phyloP scores from a whole-genome alignment of 2,888 invertebrate genomes.

The Troilus luridus region DNA sequence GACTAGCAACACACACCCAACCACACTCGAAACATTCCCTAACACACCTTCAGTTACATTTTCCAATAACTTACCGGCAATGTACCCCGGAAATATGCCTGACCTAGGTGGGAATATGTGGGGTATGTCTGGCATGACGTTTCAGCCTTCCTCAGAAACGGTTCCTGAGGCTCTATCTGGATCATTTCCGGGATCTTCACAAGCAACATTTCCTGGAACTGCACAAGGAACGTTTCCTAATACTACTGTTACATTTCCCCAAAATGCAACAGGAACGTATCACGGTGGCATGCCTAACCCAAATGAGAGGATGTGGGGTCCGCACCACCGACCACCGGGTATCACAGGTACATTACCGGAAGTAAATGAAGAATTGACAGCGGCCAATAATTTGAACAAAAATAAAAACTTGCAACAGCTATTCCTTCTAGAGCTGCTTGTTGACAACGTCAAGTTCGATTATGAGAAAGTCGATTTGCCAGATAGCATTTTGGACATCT shows the following conservation, averaged over 20 bases:
- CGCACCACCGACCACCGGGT: not conserved
- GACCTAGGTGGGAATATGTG: not conserved
- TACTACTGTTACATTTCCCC: not conserved
- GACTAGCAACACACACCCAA: too few species aligned
- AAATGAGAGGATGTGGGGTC: too few species aligned
- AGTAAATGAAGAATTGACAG: not conserved
- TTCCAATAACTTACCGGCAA: not conserved
- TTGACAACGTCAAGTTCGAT: slow-evolving; percentile 58
- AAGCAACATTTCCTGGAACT: not conserved
- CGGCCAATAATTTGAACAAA: not conserved
- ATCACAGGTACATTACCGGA: not conserved
- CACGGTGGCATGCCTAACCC: not conserved
- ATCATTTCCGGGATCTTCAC: not conserved
- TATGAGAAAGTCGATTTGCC: slow-evolving; percentile 44
- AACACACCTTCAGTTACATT: not conserved
- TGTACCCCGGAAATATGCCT: not conserved
- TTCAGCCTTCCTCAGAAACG: not conserved
- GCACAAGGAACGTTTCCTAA: too few species aligned
- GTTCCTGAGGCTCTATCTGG: not conserved
- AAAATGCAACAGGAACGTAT: not conserved
- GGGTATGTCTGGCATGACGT: not conserved
- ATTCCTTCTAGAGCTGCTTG: slow-evolving; percentile 62
- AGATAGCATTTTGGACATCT: slow-evolving; percentile 15
- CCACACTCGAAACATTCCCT: too few species aligned
- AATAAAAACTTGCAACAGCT: slow-evolving; percentile 53